phyloP scores from a whole-genome alignment of 2,113 vertebrate genomes.

The Mobula hypostoma region DNA sequence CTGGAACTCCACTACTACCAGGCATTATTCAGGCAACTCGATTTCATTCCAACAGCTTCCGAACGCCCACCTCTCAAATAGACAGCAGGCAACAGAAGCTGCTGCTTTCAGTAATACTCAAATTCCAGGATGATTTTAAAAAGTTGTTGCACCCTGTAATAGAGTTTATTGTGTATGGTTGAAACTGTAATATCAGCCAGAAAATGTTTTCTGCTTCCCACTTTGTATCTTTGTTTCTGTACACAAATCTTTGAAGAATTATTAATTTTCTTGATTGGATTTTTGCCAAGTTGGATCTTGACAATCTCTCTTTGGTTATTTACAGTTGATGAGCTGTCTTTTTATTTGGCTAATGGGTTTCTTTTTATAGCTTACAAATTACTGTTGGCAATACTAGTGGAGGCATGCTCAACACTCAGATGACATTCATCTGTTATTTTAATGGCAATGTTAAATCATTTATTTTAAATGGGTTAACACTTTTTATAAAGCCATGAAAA shows the following conservation, averaged over 20 bases:
- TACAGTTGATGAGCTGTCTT: slow-evolving; percentile 25
- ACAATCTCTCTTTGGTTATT: slow-evolving; percentile 22
- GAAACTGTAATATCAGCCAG: background rate
- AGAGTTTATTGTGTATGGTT: background rate
- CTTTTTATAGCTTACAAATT: slow-evolving; percentile 29
- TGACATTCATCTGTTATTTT: slow-evolving; percentile 30
- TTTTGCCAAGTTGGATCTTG: background rate
- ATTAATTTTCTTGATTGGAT: background rate
- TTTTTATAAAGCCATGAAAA: background rate
- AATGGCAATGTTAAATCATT: slow-evolving; percentile 31
- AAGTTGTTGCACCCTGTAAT: background rate
- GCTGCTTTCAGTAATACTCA: background rate
- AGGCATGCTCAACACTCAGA: slow-evolving; percentile 18
- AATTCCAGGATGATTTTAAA: background rate
- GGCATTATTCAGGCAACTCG: background rate
- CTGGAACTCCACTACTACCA: background rate
- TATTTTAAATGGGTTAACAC: slow-evolving; percentile 27
- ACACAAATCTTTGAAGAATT: background rate
- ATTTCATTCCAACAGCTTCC: background rate
- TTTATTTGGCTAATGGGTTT: slow-evolving; percentile 35
- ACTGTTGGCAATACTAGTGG: slow-evolving; percentile 7
- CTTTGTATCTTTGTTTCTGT: background rate
- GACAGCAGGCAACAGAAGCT: background rate
- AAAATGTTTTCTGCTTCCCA: background rate
- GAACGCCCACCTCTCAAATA: background rate